phyloP scores from a whole-genome alignment of 2,113 vertebrate genomes.

The Zapornia atra region DNA sequence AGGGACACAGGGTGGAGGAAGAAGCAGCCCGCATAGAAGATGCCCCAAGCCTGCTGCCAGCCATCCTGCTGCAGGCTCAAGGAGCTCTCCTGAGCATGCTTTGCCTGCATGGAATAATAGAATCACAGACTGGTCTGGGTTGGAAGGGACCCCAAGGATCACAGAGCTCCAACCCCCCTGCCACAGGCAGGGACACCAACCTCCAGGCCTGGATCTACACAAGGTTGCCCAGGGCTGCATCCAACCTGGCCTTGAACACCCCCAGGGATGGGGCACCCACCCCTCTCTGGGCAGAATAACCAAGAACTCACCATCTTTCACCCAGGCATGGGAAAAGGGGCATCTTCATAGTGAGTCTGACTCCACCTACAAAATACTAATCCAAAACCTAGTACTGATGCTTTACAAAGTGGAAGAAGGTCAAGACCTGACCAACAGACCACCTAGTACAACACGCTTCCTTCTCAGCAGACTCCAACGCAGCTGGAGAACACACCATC shows the following conservation, averaged over 20 bases:
- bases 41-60: neutral
- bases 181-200: too few species aligned
- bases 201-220: too few species aligned
- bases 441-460: neutral
- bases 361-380: neutral
- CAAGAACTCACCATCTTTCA: neutral
- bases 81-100: neutral
- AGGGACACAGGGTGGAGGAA: neutral
- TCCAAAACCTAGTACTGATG: neutral
- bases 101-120: neutral
- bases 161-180: too few species aligned
- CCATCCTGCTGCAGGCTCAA: neutral
- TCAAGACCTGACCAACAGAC: neutral
- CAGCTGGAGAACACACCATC: neutral
- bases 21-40: neutral
- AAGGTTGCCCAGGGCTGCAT: too few species aligned
- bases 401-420: neutral
- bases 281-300: neutral
- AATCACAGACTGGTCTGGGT: too few species aligned
- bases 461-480: neutral
- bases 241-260: too few species aligned
- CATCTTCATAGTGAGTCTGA: accelerated
- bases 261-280: too few species aligned
- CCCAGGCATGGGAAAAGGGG: neutral
- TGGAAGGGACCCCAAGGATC: too few species aligned